Evolutionary conservation across 2,888 invertebrate species (phyloP), one percentile per base, ranked within the genome.

Genomic region (Syrphus vitripennis): DNA sequence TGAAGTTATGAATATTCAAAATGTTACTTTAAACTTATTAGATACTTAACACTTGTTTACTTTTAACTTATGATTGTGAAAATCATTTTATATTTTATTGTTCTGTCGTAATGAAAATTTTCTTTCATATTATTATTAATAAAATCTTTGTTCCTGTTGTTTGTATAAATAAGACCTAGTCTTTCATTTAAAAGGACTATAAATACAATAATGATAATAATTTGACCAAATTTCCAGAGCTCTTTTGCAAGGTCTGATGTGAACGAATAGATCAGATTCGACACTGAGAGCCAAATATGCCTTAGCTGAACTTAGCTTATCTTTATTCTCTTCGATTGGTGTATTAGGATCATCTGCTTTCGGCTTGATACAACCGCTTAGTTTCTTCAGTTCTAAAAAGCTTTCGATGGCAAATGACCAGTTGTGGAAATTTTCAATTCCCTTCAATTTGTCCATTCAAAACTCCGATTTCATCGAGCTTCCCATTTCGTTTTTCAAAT

Each of bases 171-270:
- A n/a, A n/a, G n/a, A n/a, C n/a, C n/a, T n/a, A n/a, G n/a, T n/a
- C n/a, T n/a, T n/a, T n/a, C n/a, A n/a, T n/a, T n/a, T n/a, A n/a
- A n/a, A n/a, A n/a, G n/a, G n/a, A n/a, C n/a, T n/a, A n/a, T n/a
- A n/a, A n/a, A n/a, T n/a, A n/a, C n/a, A n/a, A n/a, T n/a, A n/a
- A n/a, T n/a, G n/a, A n/a, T n/a, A n/a, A n/a, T n/a, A n/a, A n/a
- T n/a, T n/a, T 29, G n/a, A 21, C 57, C 77, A 77, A 42, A 77
- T 57, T 57, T 77, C 69, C 37, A 75, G 26, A 2, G 65, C 75
- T 4, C 48, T 63, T 65, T 75, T 65, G n/a, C 65, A 65, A 53
- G 21, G 48, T 63, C 55, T 65, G 26, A 75, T 65, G 50, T 65
- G 37, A 16, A 75, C 77, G 19, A 45, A 69, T 19, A 45, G 50